These are phyloP conservation scores for Leucoraja erinaceus DNA, from an alignment of 2,113 vertebrate genomes.

Conservation along the genomic window DNA sequence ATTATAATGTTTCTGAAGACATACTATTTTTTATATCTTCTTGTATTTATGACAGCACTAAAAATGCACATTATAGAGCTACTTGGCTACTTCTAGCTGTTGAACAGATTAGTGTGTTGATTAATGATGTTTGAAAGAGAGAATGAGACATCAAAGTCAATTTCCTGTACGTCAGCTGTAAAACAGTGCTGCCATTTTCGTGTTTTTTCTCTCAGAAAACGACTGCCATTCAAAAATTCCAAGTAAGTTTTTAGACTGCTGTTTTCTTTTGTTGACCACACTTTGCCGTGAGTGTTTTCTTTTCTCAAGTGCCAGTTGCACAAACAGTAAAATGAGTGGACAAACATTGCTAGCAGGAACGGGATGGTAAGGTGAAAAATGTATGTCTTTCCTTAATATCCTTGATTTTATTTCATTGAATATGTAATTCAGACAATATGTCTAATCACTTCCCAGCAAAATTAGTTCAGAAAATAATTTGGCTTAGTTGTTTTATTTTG, in stretches of 20 bases:
- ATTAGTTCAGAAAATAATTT: neutral
- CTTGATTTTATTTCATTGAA: neutral
- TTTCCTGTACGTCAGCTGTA: constrained; percentile 43
- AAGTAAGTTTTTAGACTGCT: constrained; percentile 49
- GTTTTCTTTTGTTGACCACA: neutral
- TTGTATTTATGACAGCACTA: neutral
- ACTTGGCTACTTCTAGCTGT: neutral
- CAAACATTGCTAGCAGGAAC: neutral
- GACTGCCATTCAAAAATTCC: constrained; percentile 50
- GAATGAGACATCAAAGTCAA: neutral
- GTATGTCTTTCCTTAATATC: neutral
- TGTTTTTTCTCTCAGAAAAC: constrained; percentile 54
- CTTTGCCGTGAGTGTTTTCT: neutral
- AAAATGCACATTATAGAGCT: neutral
- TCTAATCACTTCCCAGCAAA: neutral
- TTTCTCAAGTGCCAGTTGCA: neutral
- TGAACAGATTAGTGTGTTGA: constrained; percentile 39
- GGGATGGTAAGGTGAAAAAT: neutral
- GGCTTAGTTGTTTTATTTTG: neutral
- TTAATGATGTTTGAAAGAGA: constrained; percentile 50
- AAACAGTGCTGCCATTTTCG: constrained; percentile 50
- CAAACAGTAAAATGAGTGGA: neutral
- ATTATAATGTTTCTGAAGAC: neutral
- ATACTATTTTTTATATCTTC: neutral
- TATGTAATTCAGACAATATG: neutral